Conservation (phyloP, 2,113 vertebrate species). For the Lepus timidus region DNA sequence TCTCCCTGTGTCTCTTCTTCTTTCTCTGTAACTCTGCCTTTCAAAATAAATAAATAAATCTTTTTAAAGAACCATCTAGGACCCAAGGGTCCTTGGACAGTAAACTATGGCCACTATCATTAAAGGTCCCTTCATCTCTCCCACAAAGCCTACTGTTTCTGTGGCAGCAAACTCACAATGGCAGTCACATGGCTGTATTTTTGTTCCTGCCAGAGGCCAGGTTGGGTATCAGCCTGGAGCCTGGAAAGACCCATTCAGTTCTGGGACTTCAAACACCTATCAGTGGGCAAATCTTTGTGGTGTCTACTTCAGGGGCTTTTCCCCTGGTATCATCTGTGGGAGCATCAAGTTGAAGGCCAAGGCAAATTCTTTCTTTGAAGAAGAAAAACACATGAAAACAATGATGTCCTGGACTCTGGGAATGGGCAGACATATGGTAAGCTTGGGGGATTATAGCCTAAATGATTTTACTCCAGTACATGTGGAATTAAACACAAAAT, state of each 20-base stretch:
- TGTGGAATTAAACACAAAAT: constrained; percentile 63
- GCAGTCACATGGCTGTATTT: neutral
- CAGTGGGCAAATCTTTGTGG: neutral
- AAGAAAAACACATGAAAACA: neutral
- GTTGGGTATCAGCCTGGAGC: constrained; percentile 14
- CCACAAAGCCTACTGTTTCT: too few species aligned
- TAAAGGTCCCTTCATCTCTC: neutral
- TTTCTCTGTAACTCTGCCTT: too few species aligned
- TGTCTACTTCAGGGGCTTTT: neutral
- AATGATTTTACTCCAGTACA: constrained; percentile 55
- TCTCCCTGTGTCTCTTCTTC: too few species aligned
- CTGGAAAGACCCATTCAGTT: neutral
- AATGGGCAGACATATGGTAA: neutral
- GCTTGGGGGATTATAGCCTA: constrained; percentile 11
- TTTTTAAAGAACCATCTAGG: neutral
- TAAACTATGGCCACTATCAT: neutral
- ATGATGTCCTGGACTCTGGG: constrained; percentile 11
- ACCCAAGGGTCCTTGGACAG: neutral
- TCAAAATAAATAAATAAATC: too few species aligned
- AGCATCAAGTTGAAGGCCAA: neutral
- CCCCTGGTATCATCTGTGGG: neutral
- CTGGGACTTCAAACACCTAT: neutral
- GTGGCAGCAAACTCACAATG: neutral
- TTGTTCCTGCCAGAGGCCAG: neutral
- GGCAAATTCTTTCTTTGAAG: neutral